Base-by-base conservation (phyloP, 2,888 invertebrate species). In the Coelinius sp. region DNA sequence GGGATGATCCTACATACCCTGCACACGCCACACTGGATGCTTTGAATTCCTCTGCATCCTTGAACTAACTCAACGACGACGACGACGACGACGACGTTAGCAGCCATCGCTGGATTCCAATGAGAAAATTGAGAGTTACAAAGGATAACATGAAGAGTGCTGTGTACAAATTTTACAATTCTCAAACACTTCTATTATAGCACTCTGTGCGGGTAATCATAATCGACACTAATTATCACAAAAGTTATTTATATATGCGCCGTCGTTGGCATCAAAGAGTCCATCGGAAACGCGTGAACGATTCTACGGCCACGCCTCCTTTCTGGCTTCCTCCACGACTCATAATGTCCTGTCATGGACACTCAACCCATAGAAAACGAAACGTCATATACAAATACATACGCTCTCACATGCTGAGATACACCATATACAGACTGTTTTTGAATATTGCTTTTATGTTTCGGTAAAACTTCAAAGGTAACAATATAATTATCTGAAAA, bases 181-280 rank as follows among this genome's bases (percentile, higher is more conserved):
- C 8, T 4, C 1, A 17, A 56, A 56, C 17, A 24, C 6, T 41
- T 41, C n/a, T 10, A n/a, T 31, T 59, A 17, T 12, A 4, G n/a
- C 59, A 59, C 31, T 20, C 12, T n/a, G 4, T 41, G 20, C 5
- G 25, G 6, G 7, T 24, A 38, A 63, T 63, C 41, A 63, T 41
- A 63, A 63, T 63, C 63, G 38, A 63, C 63, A 63, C 41, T 41
- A 63, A 63, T 63, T 63, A 63, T 63, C 72, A 46, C 71, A 69
- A 75, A 73, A 71, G 79, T 83, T 84, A 84, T 85, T 84, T 83
- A 84, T 78, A 6, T 59, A 20, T 59, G 35, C 35, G 59, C 35
- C 20, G n/a, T 41, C 6, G 22, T 24, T 25, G 41, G 63, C 63
- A 14, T 63, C 41, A 41, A 63, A 63, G 63, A 41, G n/a, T n/a